Percentiles rank a stretch among this genome's conserved stretches.
Evolutionary conservation across 2,113 vertebrate species (phyloP).

Genomic region (Capreolus pygargus): DNA sequence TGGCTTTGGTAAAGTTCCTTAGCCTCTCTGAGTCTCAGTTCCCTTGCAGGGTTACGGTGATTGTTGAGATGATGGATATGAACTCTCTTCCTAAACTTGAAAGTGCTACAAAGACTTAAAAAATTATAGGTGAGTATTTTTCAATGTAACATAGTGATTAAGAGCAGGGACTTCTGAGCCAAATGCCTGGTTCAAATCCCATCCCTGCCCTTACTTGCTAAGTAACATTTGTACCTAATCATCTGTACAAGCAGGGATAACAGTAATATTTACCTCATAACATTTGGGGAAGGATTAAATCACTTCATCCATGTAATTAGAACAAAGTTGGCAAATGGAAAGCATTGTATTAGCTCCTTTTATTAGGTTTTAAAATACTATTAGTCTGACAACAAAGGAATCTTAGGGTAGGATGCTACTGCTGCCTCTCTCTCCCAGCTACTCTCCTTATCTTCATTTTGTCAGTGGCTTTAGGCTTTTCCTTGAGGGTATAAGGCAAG

Average conservation of each 20-base stretch:
- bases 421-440: not conserved
- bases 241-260: not conserved
- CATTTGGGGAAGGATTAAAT: not conserved
- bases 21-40: not conserved
- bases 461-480: not conserved
- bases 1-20: not conserved
- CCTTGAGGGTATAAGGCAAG: not conserved
- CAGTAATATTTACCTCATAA: not conserved
- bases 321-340: not conserved
- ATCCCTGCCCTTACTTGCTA: not conserved
- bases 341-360: not conserved
- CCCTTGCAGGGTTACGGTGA: not conserved
- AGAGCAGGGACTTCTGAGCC: not conserved
- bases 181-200: not conserved
- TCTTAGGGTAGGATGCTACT: not conserved
- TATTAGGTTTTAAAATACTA: not conserved
- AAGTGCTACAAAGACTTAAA: not conserved
- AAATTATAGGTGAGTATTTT: not conserved
- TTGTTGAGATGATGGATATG: not conserved
- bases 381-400: not conserved
- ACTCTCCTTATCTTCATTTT: not conserved
- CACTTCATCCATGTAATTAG: not conserved
- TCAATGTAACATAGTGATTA: not conserved
- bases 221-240: not conserved
- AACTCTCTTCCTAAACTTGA: conserved; percentile 6